Base-by-base conservation (phyloP, 2,113 vertebrate genomes). In the Catharus minimus region DNA sequence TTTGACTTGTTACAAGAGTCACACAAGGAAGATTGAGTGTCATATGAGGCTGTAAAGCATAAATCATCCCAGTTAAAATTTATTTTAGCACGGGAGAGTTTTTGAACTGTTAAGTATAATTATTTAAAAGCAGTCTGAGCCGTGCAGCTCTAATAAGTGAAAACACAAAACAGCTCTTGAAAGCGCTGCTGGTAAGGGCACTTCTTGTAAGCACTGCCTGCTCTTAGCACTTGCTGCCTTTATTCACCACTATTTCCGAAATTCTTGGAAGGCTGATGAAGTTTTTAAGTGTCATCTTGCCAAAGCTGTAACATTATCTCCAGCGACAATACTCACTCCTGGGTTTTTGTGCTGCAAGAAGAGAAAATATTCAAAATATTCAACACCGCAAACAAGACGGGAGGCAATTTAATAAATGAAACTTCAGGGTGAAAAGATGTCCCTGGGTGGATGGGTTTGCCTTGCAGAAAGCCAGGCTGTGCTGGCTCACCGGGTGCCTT, bases 1-100 rank as follows among this genome's bases (percentile, higher is more conserved):
- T 90, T 39, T 61, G 44, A 90, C 88, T 90, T 81, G 66, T 89
- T 95, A 33, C 84, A 82, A 68, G 57, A 81, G 89, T 62, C 78
- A 76, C 68, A 66, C 1, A 12, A 94, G 67, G 49, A 94, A 92
- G 94, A 95, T 0, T 23, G 85, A 95, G 68, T 12, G 65, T 88
- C 77, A 61, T 12, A 44, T 3, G 76, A 86, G 60, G 68, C 88
- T 47, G 80, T 23, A 64, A 60, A 78, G 49, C 76, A 38, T 32
- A 69, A 93, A 55, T 60, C 52, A 82, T n/a, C 64, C 57, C 2
- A 47, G 85, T 58, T 58, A 39, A 50, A 86, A 88, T 88, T 83
- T 86, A 86, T 86, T 89, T 82, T 19, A 71, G 71, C 2, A 1
- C 1, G 0, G 32, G 38, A 67, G 36, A 53, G 36, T 10, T 79